These are phyloP conservation scores for Clavelina lepadiformis DNA, from an alignment of 23 tunicate species.

Conservation along the genomic window DNA sequence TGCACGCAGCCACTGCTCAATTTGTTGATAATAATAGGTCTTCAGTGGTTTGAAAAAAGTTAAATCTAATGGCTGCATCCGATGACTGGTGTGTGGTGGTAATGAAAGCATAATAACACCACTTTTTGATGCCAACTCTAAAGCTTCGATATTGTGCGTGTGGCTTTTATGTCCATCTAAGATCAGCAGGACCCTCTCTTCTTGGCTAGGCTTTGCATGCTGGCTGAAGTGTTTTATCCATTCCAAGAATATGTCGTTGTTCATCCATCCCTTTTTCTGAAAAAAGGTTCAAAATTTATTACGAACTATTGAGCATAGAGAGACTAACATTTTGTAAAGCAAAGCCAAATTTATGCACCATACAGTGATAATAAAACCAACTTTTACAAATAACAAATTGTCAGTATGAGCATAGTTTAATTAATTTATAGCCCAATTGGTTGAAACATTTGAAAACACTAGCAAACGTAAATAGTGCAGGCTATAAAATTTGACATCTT, in stretches of 20 bases:
- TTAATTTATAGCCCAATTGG: no score
- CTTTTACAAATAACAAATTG: neutral
- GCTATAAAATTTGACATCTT: neutral
- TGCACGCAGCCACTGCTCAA: slow-evolving; percentile 21
- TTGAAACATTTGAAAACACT: no score
- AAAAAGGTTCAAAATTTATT: slow-evolving; percentile 5
- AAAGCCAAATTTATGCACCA: no score
- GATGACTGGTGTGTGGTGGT: slow-evolving; percentile 23
- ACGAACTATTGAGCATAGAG: slow-evolving; percentile 3
- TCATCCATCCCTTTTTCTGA: slow-evolving; percentile 21
- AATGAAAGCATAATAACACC: slow-evolving; percentile 21
- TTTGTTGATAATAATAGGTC: slow-evolving; percentile 15
- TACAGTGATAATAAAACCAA: slow-evolving; percentile 2
- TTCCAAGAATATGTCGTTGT: neutral
- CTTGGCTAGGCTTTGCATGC: slow-evolving; percentile 3
- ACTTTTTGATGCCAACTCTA: slow-evolving; percentile 3
- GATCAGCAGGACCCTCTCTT: slow-evolving; percentile 7
- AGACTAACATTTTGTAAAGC: neutral
- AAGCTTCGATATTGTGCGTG: slow-evolving; percentile 8
- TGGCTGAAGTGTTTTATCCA: slow-evolving; percentile 11
- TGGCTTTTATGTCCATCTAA: slow-evolving; percentile 9
- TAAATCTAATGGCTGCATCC: slow-evolving; percentile 20
- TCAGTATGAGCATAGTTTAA: slow-evolving; percentile 2
- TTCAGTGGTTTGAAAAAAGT: slow-evolving; percentile 24
- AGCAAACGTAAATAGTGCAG: neutral